Base-by-base conservation (phyloP, 2,113 vertebrate species). In the Columba livia region DNA sequence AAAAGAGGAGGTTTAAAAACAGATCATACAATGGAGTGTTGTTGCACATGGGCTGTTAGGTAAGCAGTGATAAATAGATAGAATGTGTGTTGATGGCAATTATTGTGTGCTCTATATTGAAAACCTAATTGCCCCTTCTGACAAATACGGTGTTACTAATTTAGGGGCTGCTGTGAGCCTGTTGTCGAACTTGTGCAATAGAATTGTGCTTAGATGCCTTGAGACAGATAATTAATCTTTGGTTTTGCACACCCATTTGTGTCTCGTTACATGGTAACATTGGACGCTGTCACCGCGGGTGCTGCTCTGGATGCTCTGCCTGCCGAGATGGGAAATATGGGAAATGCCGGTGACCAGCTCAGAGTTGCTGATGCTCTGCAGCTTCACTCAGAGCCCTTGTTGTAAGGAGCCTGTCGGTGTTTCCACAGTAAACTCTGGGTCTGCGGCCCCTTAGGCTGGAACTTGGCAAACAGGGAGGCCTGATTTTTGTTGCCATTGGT, bases 231-330 rank as follows among this genome's bases (percentile, higher is more conserved):
- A 14, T 53, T 54, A 8, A 6, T 34, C 51, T 34, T 32, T 32
- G 10, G 5, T 44, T 62, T 42, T 5, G 3, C 23, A 20, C 6
- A 2, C 9, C 23, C 24, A 1, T 25, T 42, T 38, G 1, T 58
- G 24, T 42, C 26, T 40, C 5, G 8, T 32, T 58, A 3, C 47
- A 5, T 2, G 15, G 40, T 15, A 28, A 8, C 5, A 6, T 31
- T n/a, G 23, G 6, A 5, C 2, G 4, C 40, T 11, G 5, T 11
- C 31, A 0, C 54, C 32, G 28, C 15, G 61, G 85, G 31, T 0
- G 1, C 6, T 3, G 38, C 69, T 29, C 26, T 2, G 10, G n/a
- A 7, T 5, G 54, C 50, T 36, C 40, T 57, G n/a, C 0, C 2
- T 29, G 58, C 70, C 14, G 25, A 64, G n/a, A 13, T n/a, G 21